Base-by-base conservation (phyloP, 2,888 invertebrate genomes). In the Napeogenes inachia region DNA sequence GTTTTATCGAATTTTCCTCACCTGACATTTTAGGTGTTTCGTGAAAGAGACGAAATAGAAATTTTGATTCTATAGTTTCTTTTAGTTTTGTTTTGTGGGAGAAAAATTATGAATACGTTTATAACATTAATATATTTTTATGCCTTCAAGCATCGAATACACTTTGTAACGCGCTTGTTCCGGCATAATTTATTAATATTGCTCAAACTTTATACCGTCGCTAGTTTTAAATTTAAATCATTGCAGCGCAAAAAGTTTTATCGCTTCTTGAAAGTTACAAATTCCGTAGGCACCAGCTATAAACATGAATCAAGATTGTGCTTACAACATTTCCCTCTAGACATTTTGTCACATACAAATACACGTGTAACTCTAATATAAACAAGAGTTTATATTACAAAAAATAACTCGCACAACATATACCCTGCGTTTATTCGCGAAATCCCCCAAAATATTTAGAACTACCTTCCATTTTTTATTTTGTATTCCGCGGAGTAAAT, bases 371-470 rank as follows among this genome's bases (percentile, higher is more conserved):
- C 71, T 75, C 73, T 81, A 80, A 84, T 83, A 85, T 85, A 87
- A 87, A 85, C 78, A 80, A 83, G 81, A 80, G 80, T 85, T 84
- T 80, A 79, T 78, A 80, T 76, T 81, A 79, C 76, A 83, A 85
- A 85, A 85, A 82, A 80, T 73, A 79, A 76, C 76, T 74, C 75
- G 75, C 77, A 83, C 79, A 79, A 75, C 77, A 80, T 81, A 82
- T 83, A 81, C 76, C 75, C 75, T 79, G 76, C 81, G 80, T 82
- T 84, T 80, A 79, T 80, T 78, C 73, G 73, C 77, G 75, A 75
- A 79, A 77, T 77, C 80, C 78, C 70, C 59, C 66, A 60, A 57
- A 54, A 60, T 63, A 64, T 59, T 60, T 42, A 42, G 63, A 61
- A 35, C 59, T 32, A n/a, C 12, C 47, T 30, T 55, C 42, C 50